Evolutionary conservation across 2,888 invertebrate genomes (phyloP), one percentile per base, ranked within the genome.

Genomic region (Eupelmus urozonus): DNA sequence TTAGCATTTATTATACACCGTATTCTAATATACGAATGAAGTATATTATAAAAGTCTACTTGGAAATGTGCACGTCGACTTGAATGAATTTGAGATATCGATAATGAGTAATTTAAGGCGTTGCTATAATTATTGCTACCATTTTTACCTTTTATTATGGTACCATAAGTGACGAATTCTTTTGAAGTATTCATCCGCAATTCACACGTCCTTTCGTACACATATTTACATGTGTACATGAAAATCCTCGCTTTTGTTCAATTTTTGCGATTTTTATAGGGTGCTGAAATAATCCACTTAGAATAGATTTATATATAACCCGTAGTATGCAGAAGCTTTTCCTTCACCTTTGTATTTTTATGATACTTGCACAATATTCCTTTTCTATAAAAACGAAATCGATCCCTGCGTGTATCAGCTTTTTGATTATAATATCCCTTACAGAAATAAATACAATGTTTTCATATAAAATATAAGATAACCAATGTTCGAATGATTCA

Each of bases 41-140:
- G 29, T 13, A 45, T 45, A 57, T n/a, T 27, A 51, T 29, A 67
- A 74, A 20, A 60, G 42, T 76, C 67, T 76, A 76, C 76, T 79
- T 79, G 79, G 79, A 79, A 79, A 79, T 72, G 67, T 79, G 72
- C 79, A 76, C 55, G 62, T 76, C 79, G 76, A 76, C 79, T 76
- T 60, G 55, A 76, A 71, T 55, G 49, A 71, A 59, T 34, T 40
- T 4, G 7, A 57, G 7, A 59, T 16, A 45, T 34, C 9, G 45
- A 29, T 42, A 13, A 49, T 51, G 25, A 23, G 16, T 60, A 60
- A 60, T 40, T 55, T 55, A 55, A 34, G 13, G 9, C 25, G 7
- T 55, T 55, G 3, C 9, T 25, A 25, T 42, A 34, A 25, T 55
- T n/a, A 42, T 69, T 25, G 13, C 11, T 7, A 34, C 5, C 53